Conservation (phyloP, 2,888 invertebrate genomes). For the Brachyptera putata region DNA sequence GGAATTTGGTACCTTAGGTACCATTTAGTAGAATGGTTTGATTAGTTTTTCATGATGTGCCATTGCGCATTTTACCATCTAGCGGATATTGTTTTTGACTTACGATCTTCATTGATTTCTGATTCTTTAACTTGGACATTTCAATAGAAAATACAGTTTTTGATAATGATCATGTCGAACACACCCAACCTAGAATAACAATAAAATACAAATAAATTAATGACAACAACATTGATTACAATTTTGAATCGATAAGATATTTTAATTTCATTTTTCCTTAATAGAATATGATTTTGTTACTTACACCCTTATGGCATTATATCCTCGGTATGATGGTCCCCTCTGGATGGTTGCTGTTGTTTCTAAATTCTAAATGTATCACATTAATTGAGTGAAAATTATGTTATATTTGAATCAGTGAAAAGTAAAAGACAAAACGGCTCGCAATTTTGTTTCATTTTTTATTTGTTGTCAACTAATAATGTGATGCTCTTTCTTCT, state of each 20-base stretch:
- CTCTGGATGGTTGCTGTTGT: conserved; percentile 8
- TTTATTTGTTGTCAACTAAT: conserved; percentile 30
- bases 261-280: not conserved
- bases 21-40: too few relatives aligned
- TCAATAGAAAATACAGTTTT: too few relatives aligned
- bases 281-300: conserved; percentile 3
- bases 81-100: too few relatives aligned
- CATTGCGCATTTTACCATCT: too few relatives aligned
- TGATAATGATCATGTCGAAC: too few relatives aligned
- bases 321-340: not conserved
- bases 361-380: conserved; percentile 13
- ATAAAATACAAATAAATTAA: conserved; percentile 10
- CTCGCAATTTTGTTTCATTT: conserved; percentile 19
- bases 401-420: not conserved
- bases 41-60: too few relatives aligned
- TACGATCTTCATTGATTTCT: too few relatives aligned
- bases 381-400: too few relatives aligned
- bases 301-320: conserved; percentile 11
- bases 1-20: too few relatives aligned
- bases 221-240: conserved; percentile 7
- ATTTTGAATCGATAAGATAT: not conserved
- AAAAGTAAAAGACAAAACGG: conserved; percentile 1
- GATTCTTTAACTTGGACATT: too few relatives aligned
- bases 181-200: conserved; percentile 7
- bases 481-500: conserved; percentile 36